Conservation (phyloP, 2,888 invertebrate species). For the Tolmerus cingulatus region DNA sequence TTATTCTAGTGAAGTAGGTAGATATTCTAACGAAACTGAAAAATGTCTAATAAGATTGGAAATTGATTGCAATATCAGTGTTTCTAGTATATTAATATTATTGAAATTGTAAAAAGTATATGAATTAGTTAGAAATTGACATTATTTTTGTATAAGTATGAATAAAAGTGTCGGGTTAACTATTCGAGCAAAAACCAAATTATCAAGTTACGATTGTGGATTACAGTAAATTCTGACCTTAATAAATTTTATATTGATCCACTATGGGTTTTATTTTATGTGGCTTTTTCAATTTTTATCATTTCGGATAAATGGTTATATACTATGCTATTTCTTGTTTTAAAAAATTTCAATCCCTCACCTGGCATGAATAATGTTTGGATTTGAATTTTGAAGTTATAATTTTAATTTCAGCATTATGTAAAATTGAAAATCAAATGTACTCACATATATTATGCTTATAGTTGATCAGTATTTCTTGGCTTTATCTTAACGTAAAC, state of each 20-base stretch:
- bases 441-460: neutral
- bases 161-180: conserved; percentile 6
- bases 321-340: too few relatives aligned
- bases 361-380: too few relatives aligned
- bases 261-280: neutral
- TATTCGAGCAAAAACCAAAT: neutral
- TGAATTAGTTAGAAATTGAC: conserved; percentile 23
- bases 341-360: too few relatives aligned
- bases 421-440: neutral
- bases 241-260: conserved; percentile 32
- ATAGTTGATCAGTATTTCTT: neutral
- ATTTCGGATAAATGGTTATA: neutral
- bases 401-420: neutral
- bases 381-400: too few relatives aligned
- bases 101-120: conserved; percentile 28
- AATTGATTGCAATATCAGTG: conserved; percentile 24
- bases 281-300: neutral
- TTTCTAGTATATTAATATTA: neutral
- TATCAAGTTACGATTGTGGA: conserved; percentile 9
- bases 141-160: conserved; percentile 31
- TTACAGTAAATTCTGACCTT: conserved; percentile 3
- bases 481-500: conserved; percentile 47
- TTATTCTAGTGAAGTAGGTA: conserved; percentile 2
- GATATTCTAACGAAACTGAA: conserved; percentile 12
- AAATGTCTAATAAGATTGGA: neutral